Base-by-base conservation (phyloP, 2,888 invertebrate genomes). In the Oxytorus armatus region DNA sequence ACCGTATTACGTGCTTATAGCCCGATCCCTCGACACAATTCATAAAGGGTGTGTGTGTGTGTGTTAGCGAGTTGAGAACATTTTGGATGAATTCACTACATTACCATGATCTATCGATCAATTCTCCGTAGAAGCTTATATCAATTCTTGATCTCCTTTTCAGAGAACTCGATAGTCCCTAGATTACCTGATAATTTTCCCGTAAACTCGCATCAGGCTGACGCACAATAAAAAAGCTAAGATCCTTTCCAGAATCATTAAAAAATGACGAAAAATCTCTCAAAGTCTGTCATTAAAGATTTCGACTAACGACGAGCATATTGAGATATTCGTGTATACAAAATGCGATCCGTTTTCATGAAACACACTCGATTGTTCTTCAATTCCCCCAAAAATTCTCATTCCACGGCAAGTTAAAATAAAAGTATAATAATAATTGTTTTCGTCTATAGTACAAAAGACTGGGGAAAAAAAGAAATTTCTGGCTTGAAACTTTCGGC, bases 1-100 rank as follows among this genome's bases (percentile, higher is more conserved):
- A 51, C 18, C 39, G 49, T n/a, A 53, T 47, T 16, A 49, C 33
- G 16, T 42, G 29, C 33, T 25, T 5, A 33, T n/a, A n/a, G n/a
- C 8, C 21, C 55, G 11, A 53, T 73, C 63, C 18, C 61, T 47
- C 25, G 47, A 16, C 39, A 53, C 63, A 49, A 78, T 78, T 70
- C 65, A 65, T 65, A 65, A 55, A 70, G 55, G n/a, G n/a, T 57
- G 36, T 57, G 8, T 42, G 11, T 51, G 49, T 10, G 11, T 14
- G 49, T 14, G 21, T 25, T 33, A 11, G 18, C 8, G 18, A 11
- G n/a, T 23, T 16, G 11, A 18, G 23, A 1, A n/a, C 14, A 59
- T 59, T 59, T n/a, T 29, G 39, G 11, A 8, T 63, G 25, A 3
- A 8, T 29, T 42, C 25, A 8, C 14, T n/a, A n/a, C n/a, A 44